These are phyloP conservation scores for Baryphthengus martii DNA, from an alignment of 2,113 vertebrate species.

Conservation along the genomic window DNA sequence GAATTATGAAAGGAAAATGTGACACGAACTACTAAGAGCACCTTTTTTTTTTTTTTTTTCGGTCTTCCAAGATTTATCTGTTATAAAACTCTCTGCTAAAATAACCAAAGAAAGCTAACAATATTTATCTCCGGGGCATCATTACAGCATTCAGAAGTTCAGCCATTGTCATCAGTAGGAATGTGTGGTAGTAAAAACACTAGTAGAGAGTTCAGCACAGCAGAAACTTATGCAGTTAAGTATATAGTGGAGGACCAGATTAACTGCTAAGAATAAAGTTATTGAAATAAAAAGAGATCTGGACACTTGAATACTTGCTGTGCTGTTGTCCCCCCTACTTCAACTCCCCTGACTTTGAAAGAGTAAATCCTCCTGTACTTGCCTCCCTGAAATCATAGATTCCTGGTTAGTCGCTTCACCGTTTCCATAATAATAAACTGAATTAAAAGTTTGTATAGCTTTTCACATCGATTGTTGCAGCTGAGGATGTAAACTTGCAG, in stretches of 20 bases:
- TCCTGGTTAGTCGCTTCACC: neutral
- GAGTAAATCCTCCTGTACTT: neutral
- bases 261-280: neutral
- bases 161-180: neutral
- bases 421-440: neutral
- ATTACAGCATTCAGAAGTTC: neutral
- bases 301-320: neutral
- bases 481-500: neutral
- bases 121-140: neutral
- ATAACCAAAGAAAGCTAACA: neutral
- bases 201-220: neutral
- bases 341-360: neutral
- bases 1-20: neutral
- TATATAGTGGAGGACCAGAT: neutral
- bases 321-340: neutral
- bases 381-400: neutral
- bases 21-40: neutral
- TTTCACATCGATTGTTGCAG: neutral
- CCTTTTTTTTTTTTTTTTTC: neutral
- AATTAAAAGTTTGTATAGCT: neutral
- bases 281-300: neutral
- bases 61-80: neutral
- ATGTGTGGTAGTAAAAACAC: neutral
- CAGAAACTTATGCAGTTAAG: neutral
- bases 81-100: neutral